Evolutionary conservation across 2,113 vertebrate genomes (phyloP).

Genomic region (Tragelaphus buxtoni): DNA sequence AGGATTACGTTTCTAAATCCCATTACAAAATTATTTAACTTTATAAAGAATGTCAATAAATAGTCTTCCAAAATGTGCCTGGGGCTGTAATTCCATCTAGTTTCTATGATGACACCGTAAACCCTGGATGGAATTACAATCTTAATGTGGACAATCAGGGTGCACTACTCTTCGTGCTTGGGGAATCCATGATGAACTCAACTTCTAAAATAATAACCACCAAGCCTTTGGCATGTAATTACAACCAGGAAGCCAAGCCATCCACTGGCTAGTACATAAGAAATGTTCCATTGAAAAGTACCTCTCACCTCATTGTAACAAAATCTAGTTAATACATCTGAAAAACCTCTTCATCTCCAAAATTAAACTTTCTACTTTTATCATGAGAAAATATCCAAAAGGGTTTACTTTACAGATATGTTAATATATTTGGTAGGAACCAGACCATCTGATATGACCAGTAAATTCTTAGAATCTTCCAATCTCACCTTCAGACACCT

Average conservation of each 20-base stretch:
- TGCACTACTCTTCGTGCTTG: conserved; percentile 53
- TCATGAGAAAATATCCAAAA: background rate
- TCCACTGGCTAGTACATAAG: conserved; percentile 31
- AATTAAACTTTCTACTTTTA: conserved; percentile 29
- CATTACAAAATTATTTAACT: conserved; percentile 72
- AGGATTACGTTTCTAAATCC: background rate
- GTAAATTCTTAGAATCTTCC: background rate
- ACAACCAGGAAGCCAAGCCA: conserved; percentile 67
- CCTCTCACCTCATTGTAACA: conserved; percentile 44
- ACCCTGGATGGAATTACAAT: conserved; percentile 80
- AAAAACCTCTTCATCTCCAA: conserved; percentile 17
- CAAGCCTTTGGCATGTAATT: conserved; percentile 63
- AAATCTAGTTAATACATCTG: background rate
- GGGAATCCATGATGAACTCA: conserved; percentile 66
- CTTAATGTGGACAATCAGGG: conserved; percentile 69
- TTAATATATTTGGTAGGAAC: background rate
- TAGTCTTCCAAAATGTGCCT: conserved; percentile 71
- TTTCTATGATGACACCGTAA: conserved; percentile 75
- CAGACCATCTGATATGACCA: background rate
- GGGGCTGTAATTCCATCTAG: conserved; percentile 78
- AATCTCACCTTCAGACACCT: background rate
- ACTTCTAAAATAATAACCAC: conserved; percentile 68
- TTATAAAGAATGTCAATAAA: conserved; percentile 77
- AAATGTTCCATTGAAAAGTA: conserved; percentile 42
- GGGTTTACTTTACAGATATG: background rate